These are phyloP conservation scores for Acleris literana DNA, from an alignment of 2,888 invertebrate species.

Conservation along the genomic window DNA sequence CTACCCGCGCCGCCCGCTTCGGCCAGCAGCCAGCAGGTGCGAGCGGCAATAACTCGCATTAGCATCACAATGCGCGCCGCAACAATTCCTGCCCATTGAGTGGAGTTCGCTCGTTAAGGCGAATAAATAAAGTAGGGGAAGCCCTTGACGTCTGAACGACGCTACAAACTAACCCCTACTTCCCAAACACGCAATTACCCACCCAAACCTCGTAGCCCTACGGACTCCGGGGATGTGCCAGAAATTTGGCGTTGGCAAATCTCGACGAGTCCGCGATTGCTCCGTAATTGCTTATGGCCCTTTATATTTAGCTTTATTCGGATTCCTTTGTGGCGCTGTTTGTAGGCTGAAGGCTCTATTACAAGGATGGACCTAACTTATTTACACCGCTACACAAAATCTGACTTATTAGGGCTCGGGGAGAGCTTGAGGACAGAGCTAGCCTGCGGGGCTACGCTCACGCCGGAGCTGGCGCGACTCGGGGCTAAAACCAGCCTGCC, in stretches of 20 bases:
- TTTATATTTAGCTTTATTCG: conserved; percentile 48
- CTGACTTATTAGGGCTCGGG: not conserved
- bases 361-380: conserved; percentile 31
- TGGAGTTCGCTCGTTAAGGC: conserved; percentile 49
- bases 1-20: not conserved
- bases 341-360: conserved; percentile 39
- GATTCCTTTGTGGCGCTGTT: conserved; percentile 42
- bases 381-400: conserved; percentile 20
- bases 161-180: conserved; percentile 11
- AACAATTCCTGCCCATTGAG: conserved; percentile 41
- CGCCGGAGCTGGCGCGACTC: too few relatives aligned
- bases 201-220: not conserved
- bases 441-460: too few relatives aligned
- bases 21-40: conserved; percentile 20
- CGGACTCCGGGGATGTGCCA: not conserved
- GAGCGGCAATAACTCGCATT: conserved; percentile 44
- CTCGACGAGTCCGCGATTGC: conserved; percentile 42
- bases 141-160: conserved; percentile 47
- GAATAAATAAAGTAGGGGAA: conserved; percentile 47
- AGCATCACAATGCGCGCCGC: conserved; percentile 46
- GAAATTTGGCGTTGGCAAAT: conserved; percentile 13
- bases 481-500: too few relatives aligned
- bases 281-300: conserved; percentile 51
- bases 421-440: not conserved
- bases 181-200: not conserved